Evolutionary conservation across 2,113 vertebrate species (phyloP), one percentile per base, ranked within the genome.

Genomic region (Zosterops japonicus): DNA sequence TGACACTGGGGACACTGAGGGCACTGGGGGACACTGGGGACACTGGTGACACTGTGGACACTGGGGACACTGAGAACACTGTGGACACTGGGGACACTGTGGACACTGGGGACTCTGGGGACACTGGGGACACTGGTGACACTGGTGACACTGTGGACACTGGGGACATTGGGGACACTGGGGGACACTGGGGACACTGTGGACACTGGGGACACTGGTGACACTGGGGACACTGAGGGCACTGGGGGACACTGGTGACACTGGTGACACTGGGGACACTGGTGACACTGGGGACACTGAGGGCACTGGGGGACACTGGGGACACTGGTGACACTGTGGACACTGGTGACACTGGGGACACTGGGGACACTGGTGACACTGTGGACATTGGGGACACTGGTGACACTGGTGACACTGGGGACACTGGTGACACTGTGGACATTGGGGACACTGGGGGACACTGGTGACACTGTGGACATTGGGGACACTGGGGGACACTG

Each of bases 401-500:
- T 27, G 47, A 8, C 72, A 60, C 0, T 23, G 39, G 27, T 8
- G 72, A 20, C 35, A 14, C 0, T 2, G 52, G 41, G 28, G 53
- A 21, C 50, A 56, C 29, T 39, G 39, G 39, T 5, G 39, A 39
- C 39, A 39, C 33, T 39, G 39, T 7, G 35, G 35, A 36, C 35
- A 36, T 29, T 36, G 35, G 7, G 35, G 35, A 36, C 35, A 36
- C 35, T 36, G 36, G 36, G 9, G 36, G 36, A 36, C 36, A 36
- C 36, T 36, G 36, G 36, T 9, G 36, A 36, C 36, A 36, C 35
- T 36, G 67, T n/a, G 59, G 64, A 2, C 64, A 59, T 2, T 11
- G 46, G 52, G 33, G 59, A 8, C 72, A 60, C 0, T 23, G 11
- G n/a, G 10, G 72, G 15, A 39, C 35, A 14, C 0, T 2, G 52